Conservation (phyloP, 2,888 invertebrate genomes). For the Spodoptera exigua region DNA sequence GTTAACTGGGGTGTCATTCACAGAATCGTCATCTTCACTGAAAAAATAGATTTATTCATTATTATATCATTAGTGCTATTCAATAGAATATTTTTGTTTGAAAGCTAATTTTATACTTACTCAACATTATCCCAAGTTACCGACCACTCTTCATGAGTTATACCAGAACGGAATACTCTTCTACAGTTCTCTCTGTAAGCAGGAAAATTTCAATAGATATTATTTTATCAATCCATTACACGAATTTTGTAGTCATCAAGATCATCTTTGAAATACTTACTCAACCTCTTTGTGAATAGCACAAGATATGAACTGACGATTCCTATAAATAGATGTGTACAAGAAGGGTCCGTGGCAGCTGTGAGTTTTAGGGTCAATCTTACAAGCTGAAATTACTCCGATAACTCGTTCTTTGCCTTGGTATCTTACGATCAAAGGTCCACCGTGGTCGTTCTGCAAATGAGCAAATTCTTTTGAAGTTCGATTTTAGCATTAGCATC, state of each 20-base stretch:
- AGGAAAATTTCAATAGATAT: not conserved
- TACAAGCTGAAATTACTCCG: conserved; percentile 84
- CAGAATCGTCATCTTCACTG: conserved; percentile 51
- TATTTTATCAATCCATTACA: not conserved
- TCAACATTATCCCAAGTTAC: conserved; percentile 78
- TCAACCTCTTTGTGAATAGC: conserved; percentile 82
- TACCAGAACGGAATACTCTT: conserved; percentile 83
- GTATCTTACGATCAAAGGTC: conserved; percentile 80
- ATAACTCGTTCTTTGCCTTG: conserved; percentile 78
- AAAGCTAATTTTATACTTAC: conserved; percentile 62
- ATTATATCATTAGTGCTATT: too few relatives aligned
- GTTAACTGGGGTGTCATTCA: conserved; percentile 32
- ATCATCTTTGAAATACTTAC: conserved; percentile 64
- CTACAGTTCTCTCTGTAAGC: conserved; percentile 77
- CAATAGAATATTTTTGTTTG: too few relatives aligned
- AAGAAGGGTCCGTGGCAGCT: conserved; percentile 85
- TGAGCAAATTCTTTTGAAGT: too few relatives aligned
- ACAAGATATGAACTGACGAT: conserved; percentile 83
- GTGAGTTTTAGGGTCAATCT: conserved; percentile 83
- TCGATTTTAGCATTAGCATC: not conserved
- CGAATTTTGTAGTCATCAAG: not conserved
- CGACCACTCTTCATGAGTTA: conserved; percentile 82
- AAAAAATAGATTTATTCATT: conserved; percentile 14
- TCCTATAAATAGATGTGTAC: conserved; percentile 82
- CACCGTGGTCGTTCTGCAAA: conserved; percentile 83